Conservation (phyloP, 2,888 invertebrate genomes). For the Hirtodrosophila confusa region DNA sequence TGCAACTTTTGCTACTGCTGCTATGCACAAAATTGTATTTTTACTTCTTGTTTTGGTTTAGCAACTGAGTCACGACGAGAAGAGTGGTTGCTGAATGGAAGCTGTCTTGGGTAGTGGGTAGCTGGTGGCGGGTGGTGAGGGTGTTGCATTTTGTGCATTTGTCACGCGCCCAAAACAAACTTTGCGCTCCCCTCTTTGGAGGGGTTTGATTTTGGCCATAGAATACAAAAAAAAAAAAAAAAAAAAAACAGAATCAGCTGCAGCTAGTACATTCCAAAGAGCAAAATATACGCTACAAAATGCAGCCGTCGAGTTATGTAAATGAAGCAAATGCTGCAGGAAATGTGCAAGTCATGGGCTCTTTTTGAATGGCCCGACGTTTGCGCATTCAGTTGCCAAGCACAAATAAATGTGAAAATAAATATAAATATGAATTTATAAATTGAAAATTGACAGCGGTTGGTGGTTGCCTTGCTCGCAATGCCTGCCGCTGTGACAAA, state of each 20-base stretch:
- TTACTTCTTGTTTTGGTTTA: slow-evolving; percentile 19
- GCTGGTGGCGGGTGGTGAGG: neutral
- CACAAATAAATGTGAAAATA: slow-evolving; percentile 24
- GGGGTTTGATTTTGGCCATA: slow-evolving; percentile 45
- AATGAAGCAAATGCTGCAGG: slow-evolving; percentile 27
- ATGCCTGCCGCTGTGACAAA: slow-evolving; percentile 47
- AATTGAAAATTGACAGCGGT: slow-evolving; percentile 41
- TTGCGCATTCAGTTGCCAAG: neutral
- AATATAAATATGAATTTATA: slow-evolving; percentile 45
- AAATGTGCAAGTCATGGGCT: slow-evolving; percentile 36
- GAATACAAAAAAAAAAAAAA: neutral
- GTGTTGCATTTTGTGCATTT: slow-evolving; percentile 20
- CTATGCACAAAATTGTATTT: slow-evolving; percentile 58
- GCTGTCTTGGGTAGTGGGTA: neutral
- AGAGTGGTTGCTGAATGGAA: slow-evolving; percentile 1
- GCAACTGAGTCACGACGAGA: slow-evolving; percentile 37
- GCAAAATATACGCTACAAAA: slow-evolving; percentile 23
- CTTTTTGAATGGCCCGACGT: slow-evolving; percentile 20
- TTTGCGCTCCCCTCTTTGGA: slow-evolving; percentile 12
- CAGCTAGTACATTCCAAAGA: slow-evolving; percentile 35
- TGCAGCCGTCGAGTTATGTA: slow-evolving; percentile 38
- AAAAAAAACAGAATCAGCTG: slow-evolving; percentile 22
- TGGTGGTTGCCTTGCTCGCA: slow-evolving; percentile 6
- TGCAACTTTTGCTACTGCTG: slow-evolving; percentile 23
- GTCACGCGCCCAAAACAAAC: slow-evolving; percentile 52